Evolutionary conservation across 2,888 invertebrate species (phyloP).

Genomic region (Ophion costatus): DNA sequence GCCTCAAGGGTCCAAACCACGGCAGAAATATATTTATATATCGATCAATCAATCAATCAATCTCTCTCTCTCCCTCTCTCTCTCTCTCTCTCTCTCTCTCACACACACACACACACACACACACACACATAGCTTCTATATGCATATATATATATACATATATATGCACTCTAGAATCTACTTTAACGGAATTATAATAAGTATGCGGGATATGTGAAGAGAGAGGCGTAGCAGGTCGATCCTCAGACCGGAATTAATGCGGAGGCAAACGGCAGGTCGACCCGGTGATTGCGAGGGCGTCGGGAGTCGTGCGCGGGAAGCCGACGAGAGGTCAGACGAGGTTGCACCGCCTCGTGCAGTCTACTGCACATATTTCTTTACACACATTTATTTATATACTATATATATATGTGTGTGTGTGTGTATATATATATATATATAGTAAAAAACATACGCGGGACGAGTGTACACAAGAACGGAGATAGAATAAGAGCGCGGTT

Average conservation of each 20-base stretch:
- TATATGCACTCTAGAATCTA: slow-evolving; percentile 12
- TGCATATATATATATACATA: neutral
- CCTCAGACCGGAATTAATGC: slow-evolving; percentile 66
- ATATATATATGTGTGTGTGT: neutral
- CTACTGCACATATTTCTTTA: slow-evolving; percentile 32
- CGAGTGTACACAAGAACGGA: slow-evolving; percentile 72
- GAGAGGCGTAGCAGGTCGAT: slow-evolving; percentile 65
- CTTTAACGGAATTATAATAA: slow-evolving; percentile 46
- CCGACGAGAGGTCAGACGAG: slow-evolving; percentile 76
- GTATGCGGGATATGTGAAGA: slow-evolving; percentile 34
- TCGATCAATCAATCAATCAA: too few species aligned
- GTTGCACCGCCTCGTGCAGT: slow-evolving; percentile 72
- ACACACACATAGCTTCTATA: too few species aligned
- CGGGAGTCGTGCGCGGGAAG: slow-evolving; percentile 65
- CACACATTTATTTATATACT: neutral
- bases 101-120: too few species aligned
- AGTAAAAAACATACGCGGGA: slow-evolving; percentile 66
- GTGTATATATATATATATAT: slow-evolving; percentile 1
- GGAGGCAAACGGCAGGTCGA: slow-evolving; percentile 68
- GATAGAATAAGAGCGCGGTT: slow-evolving; percentile 32
- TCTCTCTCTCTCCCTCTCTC: too few species aligned
- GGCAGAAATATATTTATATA: too few species aligned
- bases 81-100: too few species aligned
- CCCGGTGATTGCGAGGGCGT: slow-evolving; percentile 69
- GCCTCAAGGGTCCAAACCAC: too few species aligned